Conservation (phyloP, 1,140 invertebrate genomes). For the Diachasma alloeum region DNA sequence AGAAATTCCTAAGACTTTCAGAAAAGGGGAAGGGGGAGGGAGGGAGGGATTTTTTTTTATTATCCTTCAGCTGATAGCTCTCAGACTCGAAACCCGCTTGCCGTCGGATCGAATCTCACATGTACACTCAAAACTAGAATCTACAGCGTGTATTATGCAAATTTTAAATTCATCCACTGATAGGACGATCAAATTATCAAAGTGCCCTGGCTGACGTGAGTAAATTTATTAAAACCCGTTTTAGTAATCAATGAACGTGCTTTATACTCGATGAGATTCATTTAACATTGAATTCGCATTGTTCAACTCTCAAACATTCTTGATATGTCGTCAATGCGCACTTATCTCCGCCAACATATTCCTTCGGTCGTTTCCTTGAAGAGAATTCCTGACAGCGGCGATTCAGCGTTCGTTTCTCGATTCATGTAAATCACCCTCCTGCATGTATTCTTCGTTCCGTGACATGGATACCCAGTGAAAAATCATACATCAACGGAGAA, state of each 20-base stretch:
- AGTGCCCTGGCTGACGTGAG: neutral
- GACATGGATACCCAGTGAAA: constrained; percentile 23
- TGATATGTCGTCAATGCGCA: neutral
- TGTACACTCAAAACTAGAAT: constrained; percentile 3
- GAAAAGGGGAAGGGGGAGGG: too few species aligned
- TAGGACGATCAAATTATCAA: neutral
- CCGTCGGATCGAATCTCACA: neutral
- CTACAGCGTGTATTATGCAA: constrained; percentile 5
- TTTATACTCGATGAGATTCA: neutral
- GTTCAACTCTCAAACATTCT: neutral
- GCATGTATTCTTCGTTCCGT: constrained; percentile 27
- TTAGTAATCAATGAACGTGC: neutral
- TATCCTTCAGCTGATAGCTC: neutral
- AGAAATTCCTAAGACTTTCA: neutral
- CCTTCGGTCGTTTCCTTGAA: neutral
- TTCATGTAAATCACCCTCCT: constrained; percentile 33
- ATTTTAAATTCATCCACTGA: neutral
- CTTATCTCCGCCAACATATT: neutral
- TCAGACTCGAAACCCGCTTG: neutral
- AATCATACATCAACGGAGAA: neutral
- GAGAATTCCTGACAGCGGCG: neutral
- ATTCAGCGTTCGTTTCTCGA: constrained; percentile 33
- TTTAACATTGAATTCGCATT: neutral
- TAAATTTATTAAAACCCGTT: neutral
- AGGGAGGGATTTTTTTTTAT: neutral